Evolutionary conservation across 1,140 invertebrate genomes (phyloP), one percentile per base, ranked within the genome.

Genomic region (Sitodiplosis mosellana): DNA sequence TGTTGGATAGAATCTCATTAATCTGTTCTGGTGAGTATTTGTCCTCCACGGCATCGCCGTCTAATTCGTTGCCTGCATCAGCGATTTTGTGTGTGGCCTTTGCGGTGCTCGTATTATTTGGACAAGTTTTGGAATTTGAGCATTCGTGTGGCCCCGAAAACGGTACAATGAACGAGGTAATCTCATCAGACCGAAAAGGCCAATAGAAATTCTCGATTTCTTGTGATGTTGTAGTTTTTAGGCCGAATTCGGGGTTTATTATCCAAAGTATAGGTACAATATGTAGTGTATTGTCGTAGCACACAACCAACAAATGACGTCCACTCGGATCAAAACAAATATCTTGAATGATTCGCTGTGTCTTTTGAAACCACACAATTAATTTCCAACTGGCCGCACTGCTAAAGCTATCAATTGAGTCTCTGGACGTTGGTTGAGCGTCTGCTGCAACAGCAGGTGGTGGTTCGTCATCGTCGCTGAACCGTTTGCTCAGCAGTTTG

Each of bases 261-360:
- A 64, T 45, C 5, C 56, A 54, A n/a, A 64, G 15, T 0, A 62
- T 60, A 20, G 62, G 62, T 22, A 64, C 57, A 47, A 63, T 64
- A 38, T 64, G 62, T 46, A 64, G 48, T n/a, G 60, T 64, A 46
- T 63, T 65, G 54, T 65, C 59, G 36, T 63, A 63, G 56, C 58
- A 75, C 38, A 77, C 65, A 51, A 73, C 63, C 8, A 82, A 58
- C n/a, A 83, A 61, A 78, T 78, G 81, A 43, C 72, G 68, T 34
- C 77, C 77, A n/a, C 70, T 68, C 19, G 77, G 72, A 65, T 82
- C 78, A 62, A 83, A 82, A 58, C 76, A 78, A 48, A 81, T 57
- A 48, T 75, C 71, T 51, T 74, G 67, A 36, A 83, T 76, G 51
- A 65, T 60, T 60, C 75, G 76, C 41, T 69, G 66, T 18, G 61